Percentiles rank a stretch among this genome's conserved stretches.
Conservation (phyloP, 2,888 invertebrate species). For the Disparrhopalites patrizii region DNA sequence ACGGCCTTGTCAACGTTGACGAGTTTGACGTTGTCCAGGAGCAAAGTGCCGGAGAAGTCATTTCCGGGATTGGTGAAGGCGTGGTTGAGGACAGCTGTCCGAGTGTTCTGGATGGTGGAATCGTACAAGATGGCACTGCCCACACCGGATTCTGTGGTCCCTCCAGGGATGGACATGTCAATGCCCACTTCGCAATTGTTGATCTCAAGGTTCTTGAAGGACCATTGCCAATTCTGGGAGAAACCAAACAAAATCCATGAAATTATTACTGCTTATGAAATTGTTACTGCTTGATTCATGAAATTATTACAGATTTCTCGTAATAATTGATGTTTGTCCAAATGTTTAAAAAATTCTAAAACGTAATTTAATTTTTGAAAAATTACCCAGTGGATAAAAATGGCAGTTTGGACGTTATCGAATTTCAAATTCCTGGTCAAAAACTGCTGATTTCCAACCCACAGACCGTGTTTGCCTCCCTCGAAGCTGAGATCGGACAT, state of each 20-base stretch:
- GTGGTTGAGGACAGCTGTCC: constrained; percentile 29
- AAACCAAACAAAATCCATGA: constrained; percentile 1
- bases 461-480: constrained; percentile 41
- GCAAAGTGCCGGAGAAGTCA: constrained; percentile 39
- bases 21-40: constrained; percentile 39
- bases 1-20: constrained; percentile 30
- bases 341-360: too few species aligned
- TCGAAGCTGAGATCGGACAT: constrained; percentile 42
- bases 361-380: not conserved
- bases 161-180: constrained; percentile 30
- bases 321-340: too few species aligned
- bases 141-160: constrained; percentile 8
- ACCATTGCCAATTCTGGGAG: constrained; percentile 46
- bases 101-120: constrained; percentile 35
- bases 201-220: constrained; percentile 39
- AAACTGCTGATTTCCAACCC: constrained; percentile 46
- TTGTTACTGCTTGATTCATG: too few species aligned
- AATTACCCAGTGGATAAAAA: constrained; percentile 43
- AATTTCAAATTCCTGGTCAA: constrained; percentile 36
- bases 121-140: constrained; percentile 40
- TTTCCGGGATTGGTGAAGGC: constrained; percentile 18
- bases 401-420: constrained; percentile 37
- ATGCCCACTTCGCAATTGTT: constrained; percentile 36
- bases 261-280: too few species aligned
- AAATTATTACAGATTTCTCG: too few species aligned